Evolutionary conservation across 1,140 invertebrate genomes (phyloP).

Genomic region (Scaptomyza hsui): DNA sequence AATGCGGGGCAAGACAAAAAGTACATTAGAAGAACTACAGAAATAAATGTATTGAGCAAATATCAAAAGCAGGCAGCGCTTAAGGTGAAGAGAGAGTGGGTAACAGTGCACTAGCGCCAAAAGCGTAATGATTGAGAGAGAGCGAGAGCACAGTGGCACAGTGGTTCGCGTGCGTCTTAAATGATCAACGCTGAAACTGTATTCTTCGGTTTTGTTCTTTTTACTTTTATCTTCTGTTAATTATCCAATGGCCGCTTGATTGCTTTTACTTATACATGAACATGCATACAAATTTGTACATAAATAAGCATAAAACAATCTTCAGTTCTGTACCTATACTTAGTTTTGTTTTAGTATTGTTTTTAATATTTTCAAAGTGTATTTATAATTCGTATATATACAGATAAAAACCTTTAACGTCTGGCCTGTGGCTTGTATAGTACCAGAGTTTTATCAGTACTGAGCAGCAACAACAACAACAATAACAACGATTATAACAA

Average conservation of each 20-base stretch:
- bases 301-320: background rate
- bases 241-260: background rate
- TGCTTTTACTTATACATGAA: background rate
- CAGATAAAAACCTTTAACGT: background rate
- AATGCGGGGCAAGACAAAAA: constrained; percentile 29
- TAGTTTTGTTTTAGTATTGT: background rate
- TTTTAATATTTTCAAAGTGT: too few relatives aligned
- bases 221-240: background rate
- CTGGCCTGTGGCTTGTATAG: background rate
- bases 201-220: background rate
- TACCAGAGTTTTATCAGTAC: constrained; percentile 65
- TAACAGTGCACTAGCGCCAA: constrained; percentile 15
- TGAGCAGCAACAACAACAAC: constrained; percentile 53
- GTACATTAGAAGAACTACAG: constrained; percentile 56
- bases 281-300: background rate
- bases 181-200: background rate
- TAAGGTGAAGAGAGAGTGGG: constrained; percentile 17
- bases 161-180: constrained; percentile 18
- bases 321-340: background rate
- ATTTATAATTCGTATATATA: constrained; percentile 10
- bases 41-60: constrained; percentile 80
- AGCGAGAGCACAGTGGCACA: constrained; percentile 33
- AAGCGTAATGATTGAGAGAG: constrained; percentile 5
- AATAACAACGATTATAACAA: constrained; percentile 60
- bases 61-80: constrained; percentile 51